phyloP scores from a whole-genome alignment of 2,113 vertebrate genomes.

The Henicopernis longicauda region DNA sequence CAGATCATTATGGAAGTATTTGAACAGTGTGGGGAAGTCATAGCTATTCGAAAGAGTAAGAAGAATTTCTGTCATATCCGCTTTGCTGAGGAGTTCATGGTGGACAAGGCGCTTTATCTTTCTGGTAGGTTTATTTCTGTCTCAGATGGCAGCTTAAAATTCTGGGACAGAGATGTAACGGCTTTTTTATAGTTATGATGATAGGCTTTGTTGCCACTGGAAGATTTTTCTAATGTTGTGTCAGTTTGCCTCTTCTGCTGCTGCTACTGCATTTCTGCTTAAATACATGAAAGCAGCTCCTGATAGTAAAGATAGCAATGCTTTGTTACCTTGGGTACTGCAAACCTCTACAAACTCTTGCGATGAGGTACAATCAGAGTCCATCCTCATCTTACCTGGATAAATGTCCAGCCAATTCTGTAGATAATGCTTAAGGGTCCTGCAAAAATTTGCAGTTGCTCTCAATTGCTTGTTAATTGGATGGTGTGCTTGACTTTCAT shows the following conservation, averaged over 20 bases:
- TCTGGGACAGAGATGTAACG: not conserved
- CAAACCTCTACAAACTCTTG: not conserved
- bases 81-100: slow-evolving; percentile 90
- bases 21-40: slow-evolving; percentile 92
- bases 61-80: slow-evolving; percentile 97
- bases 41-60: slow-evolving; percentile 94
- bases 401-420: not conserved
- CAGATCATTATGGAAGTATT: slow-evolving; percentile 94
- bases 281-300: not conserved
- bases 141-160: not conserved
- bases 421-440: not conserved
- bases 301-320: not conserved
- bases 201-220: not conserved
- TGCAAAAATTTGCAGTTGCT: not conserved
- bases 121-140: slow-evolving; percentile 77
- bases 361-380: not conserved
- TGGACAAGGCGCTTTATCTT: slow-evolving; percentile 93
- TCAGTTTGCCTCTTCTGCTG: not conserved
- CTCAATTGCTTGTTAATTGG: not conserved
- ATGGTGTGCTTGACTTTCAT: not conserved
- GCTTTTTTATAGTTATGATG: not conserved
- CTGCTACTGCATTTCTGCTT: not conserved
- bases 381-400: not conserved
- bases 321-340: not conserved
- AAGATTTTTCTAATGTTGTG: not conserved